Percentiles rank a stretch among this genome's conserved stretches.
Evolutionary conservation across 2,113 vertebrate species (phyloP).

Genomic region (Laticauda laticaudata): DNA sequence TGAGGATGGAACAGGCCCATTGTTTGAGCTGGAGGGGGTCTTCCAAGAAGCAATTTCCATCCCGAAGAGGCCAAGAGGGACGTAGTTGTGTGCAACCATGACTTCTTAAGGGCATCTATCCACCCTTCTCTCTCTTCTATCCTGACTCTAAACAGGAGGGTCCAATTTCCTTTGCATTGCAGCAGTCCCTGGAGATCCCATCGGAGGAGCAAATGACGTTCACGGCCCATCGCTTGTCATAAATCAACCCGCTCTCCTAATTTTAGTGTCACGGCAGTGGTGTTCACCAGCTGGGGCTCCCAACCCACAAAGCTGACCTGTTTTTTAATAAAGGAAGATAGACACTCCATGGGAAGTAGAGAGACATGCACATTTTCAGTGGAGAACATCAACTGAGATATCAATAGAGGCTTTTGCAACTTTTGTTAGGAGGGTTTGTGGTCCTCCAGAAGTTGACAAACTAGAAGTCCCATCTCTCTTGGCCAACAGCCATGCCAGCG

Average conservation of each 20-base stretch:
- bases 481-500: not conserved
- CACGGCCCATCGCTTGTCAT: not conserved
- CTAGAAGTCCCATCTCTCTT: not conserved
- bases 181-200: not conserved
- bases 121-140: not conserved
- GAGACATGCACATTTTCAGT: fast-evolving
- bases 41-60: not conserved
- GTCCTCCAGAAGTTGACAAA: not conserved
- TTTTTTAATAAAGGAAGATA: not conserved
- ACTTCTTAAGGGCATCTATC: not conserved
- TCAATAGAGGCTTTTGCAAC: not conserved
- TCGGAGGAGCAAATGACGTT: not conserved
- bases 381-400: not conserved
- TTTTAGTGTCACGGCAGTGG: not conserved
- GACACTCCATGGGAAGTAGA: too few relatives aligned
- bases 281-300: not conserved
- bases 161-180: not conserved
- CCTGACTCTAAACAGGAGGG: not conserved
- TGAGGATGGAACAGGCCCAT: not conserved
- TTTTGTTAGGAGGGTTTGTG: not conserved
- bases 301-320: not conserved
- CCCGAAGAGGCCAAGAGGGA: not conserved
- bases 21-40: not conserved
- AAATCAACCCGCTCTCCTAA: not conserved
- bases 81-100: not conserved